Base-by-base conservation (phyloP, 2,797 vertebrate species). In the Acestrorhynchus altus region DNA sequence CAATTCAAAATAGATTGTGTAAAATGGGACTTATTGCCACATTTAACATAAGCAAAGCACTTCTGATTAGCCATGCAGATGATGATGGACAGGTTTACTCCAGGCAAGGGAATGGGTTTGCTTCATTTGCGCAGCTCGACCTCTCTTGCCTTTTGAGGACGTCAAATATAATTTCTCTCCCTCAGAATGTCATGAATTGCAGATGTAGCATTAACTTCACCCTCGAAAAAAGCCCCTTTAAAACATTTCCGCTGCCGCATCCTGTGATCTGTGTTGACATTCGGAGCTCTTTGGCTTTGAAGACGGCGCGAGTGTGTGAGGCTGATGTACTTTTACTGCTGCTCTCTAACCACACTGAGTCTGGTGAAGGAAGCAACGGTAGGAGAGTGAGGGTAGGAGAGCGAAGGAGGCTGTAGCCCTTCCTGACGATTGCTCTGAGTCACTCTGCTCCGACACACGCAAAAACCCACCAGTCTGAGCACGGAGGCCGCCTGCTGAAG, bases 191-290 rank as follows among this genome's bases (percentile, higher is more conserved):
- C 83, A 79, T 77, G 79, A 81, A 83, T 81, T 83, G 74, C 76
- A 85, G 74, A 83, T 83, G 76, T 67, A 83, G 39, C 76, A 83
- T 81, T 83, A 85, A 79, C 63, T 72, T 81, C 66, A 63, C 72
- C 70, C 76, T 81, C 73, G 51, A 78, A 65, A 71, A 65, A 67
- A 81, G 31, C 61, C 73, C 69, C 80, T 81, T 83, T 83, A 83
- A 83, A 77, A 74, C 60, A 83, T 77, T 74, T 79, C 47, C 40
- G 52, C 39, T 31, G 60, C 65, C 68, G 49, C 54, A 28, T 59
- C 31, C 69, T 57, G 65, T 71, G 76, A 83, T 83, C 79, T 74
- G 64, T 74, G 60, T 69, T 79, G 81, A 83, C 79, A 71, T 80
- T 66, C 35, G 22, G 11, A 44, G 78, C 69, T 72, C 71, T 83